phyloP scores from a whole-genome alignment of 2,888 invertebrate genomes.

The Acronicta psi region DNA sequence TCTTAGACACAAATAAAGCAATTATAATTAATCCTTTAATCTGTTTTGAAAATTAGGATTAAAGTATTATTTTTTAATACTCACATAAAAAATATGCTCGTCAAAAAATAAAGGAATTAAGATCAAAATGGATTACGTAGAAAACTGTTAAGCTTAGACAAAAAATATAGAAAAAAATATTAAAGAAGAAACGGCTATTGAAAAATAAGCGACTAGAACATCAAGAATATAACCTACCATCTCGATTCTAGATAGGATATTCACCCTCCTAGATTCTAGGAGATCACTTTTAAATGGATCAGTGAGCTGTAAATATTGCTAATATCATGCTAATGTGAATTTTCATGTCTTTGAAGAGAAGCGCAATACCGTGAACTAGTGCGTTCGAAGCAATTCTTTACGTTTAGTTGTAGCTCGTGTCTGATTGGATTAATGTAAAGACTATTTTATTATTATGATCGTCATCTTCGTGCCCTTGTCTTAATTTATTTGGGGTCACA shows the following conservation, averaged over 20 bases:
- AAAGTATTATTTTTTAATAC: slow-evolving; percentile 1
- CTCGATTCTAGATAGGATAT: too few relatives aligned
- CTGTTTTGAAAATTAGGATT: slow-evolving; percentile 38
- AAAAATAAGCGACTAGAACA: slow-evolving; percentile 21
- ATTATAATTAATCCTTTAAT: slow-evolving; percentile 30
- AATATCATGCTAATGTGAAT: slow-evolving; percentile 23
- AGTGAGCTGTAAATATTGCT: slow-evolving; percentile 35
- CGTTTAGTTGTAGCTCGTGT: slow-evolving; percentile 5
- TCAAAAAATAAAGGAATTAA: slow-evolving; percentile 5
- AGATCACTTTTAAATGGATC: slow-evolving; percentile 16
- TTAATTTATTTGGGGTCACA: too few relatives aligned
- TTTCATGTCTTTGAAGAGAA: slow-evolving; percentile 18
- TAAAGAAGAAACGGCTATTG: slow-evolving; percentile 14
- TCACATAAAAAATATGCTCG: background rate
- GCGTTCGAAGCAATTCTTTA: slow-evolving; percentile 11
- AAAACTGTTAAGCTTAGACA: background rate
- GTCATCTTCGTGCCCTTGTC: too few relatives aligned
- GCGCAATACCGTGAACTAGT: slow-evolving; percentile 8
- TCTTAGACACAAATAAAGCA: slow-evolving; percentile 26
- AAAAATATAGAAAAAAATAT: background rate
- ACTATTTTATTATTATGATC: background rate
- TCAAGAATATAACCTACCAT: too few relatives aligned
- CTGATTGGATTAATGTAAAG: background rate
- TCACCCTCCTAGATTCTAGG: too few relatives aligned
- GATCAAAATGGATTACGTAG: background rate